These are phyloP conservation scores for Spodoptera littoralis DNA, from an alignment of 2,888 invertebrate species.

Conservation along the genomic window DNA sequence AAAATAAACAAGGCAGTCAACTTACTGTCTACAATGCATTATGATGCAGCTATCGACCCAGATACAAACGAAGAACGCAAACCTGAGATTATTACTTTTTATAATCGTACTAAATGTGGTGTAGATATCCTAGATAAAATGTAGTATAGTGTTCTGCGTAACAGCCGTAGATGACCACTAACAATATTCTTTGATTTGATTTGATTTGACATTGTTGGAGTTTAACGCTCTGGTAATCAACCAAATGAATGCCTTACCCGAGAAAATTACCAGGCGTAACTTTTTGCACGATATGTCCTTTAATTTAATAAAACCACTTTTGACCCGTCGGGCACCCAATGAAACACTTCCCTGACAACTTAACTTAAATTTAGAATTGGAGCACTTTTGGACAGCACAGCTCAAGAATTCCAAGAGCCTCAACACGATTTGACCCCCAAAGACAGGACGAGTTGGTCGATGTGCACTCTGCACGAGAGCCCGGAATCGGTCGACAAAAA, in stretches of 20 bases:
- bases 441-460: slow-evolving; percentile 27
- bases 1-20: slow-evolving; percentile 11
- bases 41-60: slow-evolving; percentile 7
- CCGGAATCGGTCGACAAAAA: slow-evolving; percentile 21
- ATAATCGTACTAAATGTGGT: slow-evolving; percentile 19
- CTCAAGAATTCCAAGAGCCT: slow-evolving; percentile 8
- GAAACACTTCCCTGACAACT: slow-evolving; percentile 15
- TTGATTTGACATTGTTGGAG: slow-evolving; percentile 9
- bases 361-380: slow-evolving; percentile 11
- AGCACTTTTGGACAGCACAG: slow-evolving; percentile 6
- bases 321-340: slow-evolving; percentile 10
- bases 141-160: slow-evolving; percentile 15
- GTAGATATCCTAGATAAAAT: slow-evolving; percentile 18
- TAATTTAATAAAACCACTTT: not conserved
- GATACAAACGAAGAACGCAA: slow-evolving; percentile 6
- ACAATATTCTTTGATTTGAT: slow-evolving; percentile 6
- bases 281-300: too few species aligned
- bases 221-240: slow-evolving; percentile 13
- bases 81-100: slow-evolving; percentile 20
- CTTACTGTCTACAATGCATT: slow-evolving; percentile 6
- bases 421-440: slow-evolving; percentile 13
- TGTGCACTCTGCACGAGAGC: slow-evolving; percentile 10
- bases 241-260: slow-evolving; percentile 4
- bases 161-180: slow-evolving; percentile 7
- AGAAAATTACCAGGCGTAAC: too few species aligned